phyloP scores from a whole-genome alignment of 1,140 invertebrate species.

The Camponotus vicinus region DNA sequence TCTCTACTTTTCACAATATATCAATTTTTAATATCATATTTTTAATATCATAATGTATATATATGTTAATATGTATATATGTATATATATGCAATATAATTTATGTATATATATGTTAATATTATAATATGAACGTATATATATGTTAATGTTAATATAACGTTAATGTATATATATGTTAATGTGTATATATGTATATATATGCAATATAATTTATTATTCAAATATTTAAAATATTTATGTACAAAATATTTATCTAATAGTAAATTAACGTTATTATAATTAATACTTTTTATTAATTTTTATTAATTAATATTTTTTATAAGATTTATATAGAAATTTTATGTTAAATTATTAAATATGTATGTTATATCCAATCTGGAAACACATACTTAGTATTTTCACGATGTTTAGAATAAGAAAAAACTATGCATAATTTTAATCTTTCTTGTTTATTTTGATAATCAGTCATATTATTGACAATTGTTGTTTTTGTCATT shows the following conservation, averaged over 20 bases:
- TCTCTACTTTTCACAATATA: too few species aligned
- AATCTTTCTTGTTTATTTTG: neutral
- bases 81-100: neutral
- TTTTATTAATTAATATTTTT: too few species aligned
- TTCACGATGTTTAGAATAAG: neutral
- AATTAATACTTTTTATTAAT: neutral
- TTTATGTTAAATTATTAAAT: neutral
- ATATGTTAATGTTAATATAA: too few species aligned
- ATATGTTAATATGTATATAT: too few species aligned
- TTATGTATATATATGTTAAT: neutral
- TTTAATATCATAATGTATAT: neutral
- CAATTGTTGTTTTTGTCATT: neutral
- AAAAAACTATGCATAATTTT: too few species aligned
- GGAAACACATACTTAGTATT: neutral
- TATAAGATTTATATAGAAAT: too few species aligned
- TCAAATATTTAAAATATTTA: neutral
- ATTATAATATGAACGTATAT: neutral
- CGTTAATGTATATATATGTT: neutral
- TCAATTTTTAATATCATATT: constrained; percentile 11
- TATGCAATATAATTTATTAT: constrained; percentile 10
- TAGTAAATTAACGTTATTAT: neutral
- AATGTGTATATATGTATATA: too few species aligned
- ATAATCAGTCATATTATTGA: neutral
- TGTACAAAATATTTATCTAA: too few species aligned
- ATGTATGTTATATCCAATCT: neutral